Percentiles rank a stretch among this genome's conserved stretches.
Evolutionary conservation across 2,797 vertebrate genomes (phyloP).

Genomic region (Acipenser oxyrinchus): DNA sequence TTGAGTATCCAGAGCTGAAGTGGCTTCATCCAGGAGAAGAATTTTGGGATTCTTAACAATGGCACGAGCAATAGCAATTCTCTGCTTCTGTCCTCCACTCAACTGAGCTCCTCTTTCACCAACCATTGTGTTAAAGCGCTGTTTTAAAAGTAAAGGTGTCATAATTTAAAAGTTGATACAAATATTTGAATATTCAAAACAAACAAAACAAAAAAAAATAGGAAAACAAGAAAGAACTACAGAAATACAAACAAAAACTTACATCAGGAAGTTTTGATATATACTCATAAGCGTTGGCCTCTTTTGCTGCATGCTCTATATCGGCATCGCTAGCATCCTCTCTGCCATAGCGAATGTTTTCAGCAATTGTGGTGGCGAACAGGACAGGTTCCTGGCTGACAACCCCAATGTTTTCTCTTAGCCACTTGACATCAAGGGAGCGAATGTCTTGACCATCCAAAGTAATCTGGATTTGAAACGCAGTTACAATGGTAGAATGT

Average conservation of each 20-base stretch:
- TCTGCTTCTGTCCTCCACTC: constrained; percentile 69
- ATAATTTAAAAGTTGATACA: background rate
- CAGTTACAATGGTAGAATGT: background rate
- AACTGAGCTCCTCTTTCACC: constrained; percentile 66
- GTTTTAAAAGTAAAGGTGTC: constrained; percentile 12
- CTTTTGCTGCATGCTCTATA: constrained; percentile 39
- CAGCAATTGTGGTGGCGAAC: constrained; percentile 44
- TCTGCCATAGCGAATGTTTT: constrained; percentile 38
- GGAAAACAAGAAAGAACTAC: background rate
- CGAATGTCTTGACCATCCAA: constrained; percentile 39
- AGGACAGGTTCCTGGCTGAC: constrained; percentile 45
- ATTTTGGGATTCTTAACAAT: constrained; percentile 59
- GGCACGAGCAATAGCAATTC: constrained; percentile 64
- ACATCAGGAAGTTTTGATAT: constrained; percentile 37
- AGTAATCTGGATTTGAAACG: constrained; percentile 27
- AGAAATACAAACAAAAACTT: constrained; percentile 20
- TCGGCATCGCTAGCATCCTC: constrained; percentile 42
- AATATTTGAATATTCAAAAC: background rate
- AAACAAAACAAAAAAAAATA: background rate
- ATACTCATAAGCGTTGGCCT: constrained; percentile 44
- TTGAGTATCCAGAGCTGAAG: constrained; percentile 59
- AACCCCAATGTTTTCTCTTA: constrained; percentile 39
- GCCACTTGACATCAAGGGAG: constrained; percentile 44
- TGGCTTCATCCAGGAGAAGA: constrained; percentile 62
- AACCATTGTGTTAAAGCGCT: constrained; percentile 68